A percentile compares a stretch with the other conserved stretches of the same genome.
phyloP scores from a whole-genome alignment of 2,797 vertebrate species.

The Halcyon smyrnensis region DNA sequence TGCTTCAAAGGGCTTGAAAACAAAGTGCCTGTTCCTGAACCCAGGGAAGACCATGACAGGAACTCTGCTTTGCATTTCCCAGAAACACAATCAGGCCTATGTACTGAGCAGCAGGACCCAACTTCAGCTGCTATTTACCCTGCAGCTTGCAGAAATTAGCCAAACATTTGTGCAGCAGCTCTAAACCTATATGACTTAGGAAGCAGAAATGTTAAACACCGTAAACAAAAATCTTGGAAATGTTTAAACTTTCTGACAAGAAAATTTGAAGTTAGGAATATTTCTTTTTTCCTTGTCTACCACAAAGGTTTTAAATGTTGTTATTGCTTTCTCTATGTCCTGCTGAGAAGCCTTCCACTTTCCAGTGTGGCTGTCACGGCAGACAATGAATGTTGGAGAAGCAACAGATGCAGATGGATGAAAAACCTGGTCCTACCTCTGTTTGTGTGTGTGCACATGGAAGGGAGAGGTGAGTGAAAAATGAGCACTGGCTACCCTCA shows the following conservation, averaged over 20 bases:
- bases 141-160: not conserved
- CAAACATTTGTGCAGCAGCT: not conserved
- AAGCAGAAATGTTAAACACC: not conserved
- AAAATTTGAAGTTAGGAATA: not conserved
- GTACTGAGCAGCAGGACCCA: not conserved
- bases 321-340: not conserved
- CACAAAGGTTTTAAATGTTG: not conserved
- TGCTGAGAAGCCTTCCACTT: not conserved
- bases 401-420: not conserved
- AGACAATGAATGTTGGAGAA: constrained; percentile 22
- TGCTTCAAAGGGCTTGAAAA: not conserved
- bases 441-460: not conserved
- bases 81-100: not conserved
- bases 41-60: not conserved
- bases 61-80: not conserved
- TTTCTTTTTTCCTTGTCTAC: not conserved
- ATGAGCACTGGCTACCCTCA: not conserved
- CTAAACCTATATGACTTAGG: not conserved
- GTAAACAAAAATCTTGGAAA: not conserved
- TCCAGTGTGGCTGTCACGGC: not conserved
- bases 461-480: not conserved
- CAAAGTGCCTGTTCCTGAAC: not conserved
- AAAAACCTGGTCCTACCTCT: not conserved
- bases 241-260: constrained; percentile 21
- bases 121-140: constrained; percentile 27